phyloP scores from a whole-genome alignment of 1,140 invertebrate genomes.

The Physella acuta region DNA sequence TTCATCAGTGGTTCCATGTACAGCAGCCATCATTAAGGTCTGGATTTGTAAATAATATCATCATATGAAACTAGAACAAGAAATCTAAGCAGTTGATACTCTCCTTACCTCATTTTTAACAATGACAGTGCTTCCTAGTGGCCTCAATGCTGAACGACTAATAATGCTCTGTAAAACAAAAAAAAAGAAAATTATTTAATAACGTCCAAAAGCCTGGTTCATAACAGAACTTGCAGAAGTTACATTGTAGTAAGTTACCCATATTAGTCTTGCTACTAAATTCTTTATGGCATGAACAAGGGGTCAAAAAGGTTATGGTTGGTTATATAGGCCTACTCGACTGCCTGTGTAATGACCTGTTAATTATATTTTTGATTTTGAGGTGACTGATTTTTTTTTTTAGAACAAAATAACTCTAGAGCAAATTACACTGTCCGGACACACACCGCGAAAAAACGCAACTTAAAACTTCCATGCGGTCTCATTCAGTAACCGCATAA shows the following conservation, averaged over 20 bases:
- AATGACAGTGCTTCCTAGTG: constrained; percentile 32
- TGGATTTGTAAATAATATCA: not conserved
- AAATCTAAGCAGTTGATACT: not conserved
- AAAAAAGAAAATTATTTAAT: not conserved
- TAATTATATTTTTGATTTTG: not conserved
- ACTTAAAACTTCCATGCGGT: too few species aligned
- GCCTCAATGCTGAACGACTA: constrained; percentile 28
- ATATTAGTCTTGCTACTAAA: too few species aligned
- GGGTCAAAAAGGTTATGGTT: too few species aligned
- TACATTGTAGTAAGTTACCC: too few species aligned
- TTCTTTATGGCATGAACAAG: not conserved
- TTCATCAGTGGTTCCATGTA: not conserved
- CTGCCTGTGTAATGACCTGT: not conserved
- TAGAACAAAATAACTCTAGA: too few species aligned
- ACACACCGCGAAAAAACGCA: too few species aligned
- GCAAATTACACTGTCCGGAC: too few species aligned
- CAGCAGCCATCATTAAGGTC: not conserved
- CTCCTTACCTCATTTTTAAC: constrained; percentile 20
- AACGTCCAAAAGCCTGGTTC: not conserved
- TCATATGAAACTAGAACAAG: not conserved
- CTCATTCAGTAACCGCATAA: too few species aligned
- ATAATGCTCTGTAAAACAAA: constrained; percentile 21
- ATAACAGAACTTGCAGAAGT: too few species aligned
- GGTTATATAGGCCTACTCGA: not conserved
- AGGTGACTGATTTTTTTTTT: not conserved